These are phyloP conservation scores for Dynastes grantii DNA, from an alignment of 2,888 invertebrate genomes.

Conservation along the genomic window DNA sequence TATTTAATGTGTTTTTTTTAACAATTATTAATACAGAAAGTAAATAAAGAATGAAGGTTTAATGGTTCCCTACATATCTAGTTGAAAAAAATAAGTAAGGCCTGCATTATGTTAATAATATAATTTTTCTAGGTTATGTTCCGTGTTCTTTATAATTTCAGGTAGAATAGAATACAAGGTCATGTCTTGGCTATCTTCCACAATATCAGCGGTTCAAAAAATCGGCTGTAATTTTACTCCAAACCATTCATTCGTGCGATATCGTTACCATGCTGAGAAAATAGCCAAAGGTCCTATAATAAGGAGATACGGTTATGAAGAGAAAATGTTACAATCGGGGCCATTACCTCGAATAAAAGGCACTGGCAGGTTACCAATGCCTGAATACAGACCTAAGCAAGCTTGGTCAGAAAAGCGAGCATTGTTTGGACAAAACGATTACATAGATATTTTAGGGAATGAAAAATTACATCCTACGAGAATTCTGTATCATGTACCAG, in stretches of 20 bases:
- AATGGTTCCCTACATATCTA: too few species aligned
- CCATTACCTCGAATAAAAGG: slow-evolving; percentile 79
- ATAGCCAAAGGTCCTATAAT: slow-evolving; percentile 75
- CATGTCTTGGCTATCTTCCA: slow-evolving; percentile 49
- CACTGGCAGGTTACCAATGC: slow-evolving; percentile 75
- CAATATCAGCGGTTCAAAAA: slow-evolving; percentile 26
- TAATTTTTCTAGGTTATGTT: slow-evolving; percentile 6
- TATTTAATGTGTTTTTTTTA: too few species aligned
- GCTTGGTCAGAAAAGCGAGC: slow-evolving; percentile 85
- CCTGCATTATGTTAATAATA: too few species aligned
- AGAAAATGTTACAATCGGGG: slow-evolving; percentile 79
- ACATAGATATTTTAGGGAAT: slow-evolving; percentile 95
- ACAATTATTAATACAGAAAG: too few species aligned
- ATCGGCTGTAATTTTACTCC: slow-evolving; percentile 59
- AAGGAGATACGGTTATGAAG: slow-evolving; percentile 82
- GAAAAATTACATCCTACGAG: slow-evolving; percentile 87
- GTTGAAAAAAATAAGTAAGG: too few species aligned
- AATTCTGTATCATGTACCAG: slow-evolving; percentile 88
- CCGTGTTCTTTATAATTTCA: not conserved
- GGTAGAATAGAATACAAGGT: not conserved
- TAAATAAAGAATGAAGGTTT: too few species aligned
- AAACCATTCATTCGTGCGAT: slow-evolving; percentile 70
- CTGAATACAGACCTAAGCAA: slow-evolving; percentile 82
- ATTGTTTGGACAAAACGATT: slow-evolving; percentile 96
- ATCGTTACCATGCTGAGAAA: slow-evolving; percentile 78